Evolutionary conservation across 2,888 invertebrate species (phyloP), one percentile per base, ranked within the genome.

Genomic region (Tetramorium bicarinatum): DNA sequence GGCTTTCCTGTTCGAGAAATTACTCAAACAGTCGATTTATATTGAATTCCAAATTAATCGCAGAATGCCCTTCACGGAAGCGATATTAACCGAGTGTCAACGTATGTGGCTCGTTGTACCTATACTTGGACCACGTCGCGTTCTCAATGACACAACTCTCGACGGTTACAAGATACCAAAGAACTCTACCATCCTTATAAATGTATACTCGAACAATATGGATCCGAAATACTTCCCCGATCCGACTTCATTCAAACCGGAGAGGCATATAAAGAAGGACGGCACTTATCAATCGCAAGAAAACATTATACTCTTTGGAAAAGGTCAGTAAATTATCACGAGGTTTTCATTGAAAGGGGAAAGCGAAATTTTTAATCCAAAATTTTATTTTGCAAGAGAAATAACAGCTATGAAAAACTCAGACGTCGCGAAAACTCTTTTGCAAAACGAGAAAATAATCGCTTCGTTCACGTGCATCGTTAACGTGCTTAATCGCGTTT

Each of bases 241-340:
- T 89, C 97, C 97, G 0, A 94, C 96, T 41, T 93, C 90, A 2
- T 97, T 97, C 91, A 95, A 96, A 3, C 97, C 97, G 0, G 96
- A 97, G 91, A 95, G 97, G 86, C 97, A 97, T 91, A 91, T 97
- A 9, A 91, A n/a, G 3, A 3, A 94, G 75, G 81, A 93, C 11
- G 92, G 94, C 6, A 90, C 59, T 54, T 88, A 77, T 21, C 87
- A 90, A 18, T 85, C 93, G 0, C 91, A 93, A 41, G 93, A 94
- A 6, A 93, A 94, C 54, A 0, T 95, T 4, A 85, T 95, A 8
- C 87, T 92, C 9, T 95, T 95, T 83, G 95, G 95, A 18, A 91
- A 93, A 90, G 95, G 95, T 95, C 89, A 91, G 1, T 59, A 25
- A 82, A 64, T 49, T 18, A 21, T n/a, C 9, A 18, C n/a, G 21